These are phyloP conservation scores for Eupeodes latifasciatus DNA, from an alignment of 2,888 invertebrate species.

Conservation along the genomic window DNA sequence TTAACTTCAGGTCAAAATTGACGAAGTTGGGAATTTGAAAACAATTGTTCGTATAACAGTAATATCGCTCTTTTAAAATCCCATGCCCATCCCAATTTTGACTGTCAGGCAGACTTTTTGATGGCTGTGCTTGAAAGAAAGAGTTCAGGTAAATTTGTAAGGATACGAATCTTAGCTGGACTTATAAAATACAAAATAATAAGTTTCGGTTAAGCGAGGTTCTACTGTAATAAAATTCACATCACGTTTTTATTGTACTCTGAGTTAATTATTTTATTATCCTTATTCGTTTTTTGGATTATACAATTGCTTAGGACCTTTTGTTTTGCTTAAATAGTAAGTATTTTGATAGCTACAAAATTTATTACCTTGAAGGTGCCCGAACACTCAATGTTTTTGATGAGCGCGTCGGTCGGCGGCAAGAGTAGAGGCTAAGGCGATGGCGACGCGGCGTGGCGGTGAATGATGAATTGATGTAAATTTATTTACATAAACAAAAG, in stretches of 20 bases:
- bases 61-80: too few relatives aligned
- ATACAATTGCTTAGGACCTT: constrained; percentile 48
- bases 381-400: constrained; percentile 23
- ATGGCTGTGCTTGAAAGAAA: too few relatives aligned
- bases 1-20: background rate
- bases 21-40: too few relatives aligned
- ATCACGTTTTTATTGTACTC: background rate
- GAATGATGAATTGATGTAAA: background rate
- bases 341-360: constrained; percentile 37
- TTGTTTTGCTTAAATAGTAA: background rate
- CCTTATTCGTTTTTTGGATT: constrained; percentile 30
- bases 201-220: background rate
- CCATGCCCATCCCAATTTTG: too few relatives aligned
- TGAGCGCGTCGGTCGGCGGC: too few relatives aligned
- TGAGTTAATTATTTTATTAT: constrained; percentile 42
- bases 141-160: too few relatives aligned
- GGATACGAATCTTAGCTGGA: too few relatives aligned
- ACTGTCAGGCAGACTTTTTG: too few relatives aligned
- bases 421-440: background rate
- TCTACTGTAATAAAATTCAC: background rate
- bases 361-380: constrained; percentile 56
- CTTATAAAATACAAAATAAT: too few relatives aligned
- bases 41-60: too few relatives aligned
- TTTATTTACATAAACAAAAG: background rate
- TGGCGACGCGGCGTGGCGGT: background rate